Evolutionary conservation across 35 echinoderm and acorn worm species (phyloP), one percentile per base, ranked within the genome.

Genomic region (Stichopus chloronotus): DNA sequence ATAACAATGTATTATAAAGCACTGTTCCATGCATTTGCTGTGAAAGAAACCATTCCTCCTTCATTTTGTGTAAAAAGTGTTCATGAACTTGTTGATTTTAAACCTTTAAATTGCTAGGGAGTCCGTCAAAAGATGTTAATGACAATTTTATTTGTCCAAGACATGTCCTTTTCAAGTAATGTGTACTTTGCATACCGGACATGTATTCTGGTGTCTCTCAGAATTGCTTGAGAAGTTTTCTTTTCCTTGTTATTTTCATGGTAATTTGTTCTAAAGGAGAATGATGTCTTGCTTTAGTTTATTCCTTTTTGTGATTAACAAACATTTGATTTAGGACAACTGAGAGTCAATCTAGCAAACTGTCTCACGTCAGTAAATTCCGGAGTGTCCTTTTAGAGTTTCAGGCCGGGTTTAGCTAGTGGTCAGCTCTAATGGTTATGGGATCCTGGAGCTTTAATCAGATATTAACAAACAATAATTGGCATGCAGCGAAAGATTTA

Each of bases 91-190:
- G 78, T 93, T 82, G 92, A 93, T 79, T 84, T 63, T 43, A 63
- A 84, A 52, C 92, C 92, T 14, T 14, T 93, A 8, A 20, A 82
- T 71, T 93, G 17, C 12, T 84, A 24, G 59, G 76, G 65, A 93
- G 79, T 93, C 57, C 59, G 16, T 84, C 60, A 55, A 71, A 16
- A 65, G 30, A 8, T 69, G 79, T 23, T 71, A 10, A 65, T 52
- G 1, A 52, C 52, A 56, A 52, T 25, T 93, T 65, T 71, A 59
- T 93, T 30, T 71, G 76, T 60, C 92, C 92, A 93, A 93, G 79
- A 55, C 92, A 93, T 71, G 25, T 93, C 14, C 21, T 93, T 82
- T 93, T 93, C 19, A 63, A 93, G 59, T 93, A 86, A 71, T n/a
- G n/a, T 83, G 21, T 8, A 13, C 10, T 58, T 11, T 56, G 22